Base-by-base conservation (phyloP, 30 jellyfish, hydroid and myxozoan species). In the Haliclystus octoradiatus region DNA sequence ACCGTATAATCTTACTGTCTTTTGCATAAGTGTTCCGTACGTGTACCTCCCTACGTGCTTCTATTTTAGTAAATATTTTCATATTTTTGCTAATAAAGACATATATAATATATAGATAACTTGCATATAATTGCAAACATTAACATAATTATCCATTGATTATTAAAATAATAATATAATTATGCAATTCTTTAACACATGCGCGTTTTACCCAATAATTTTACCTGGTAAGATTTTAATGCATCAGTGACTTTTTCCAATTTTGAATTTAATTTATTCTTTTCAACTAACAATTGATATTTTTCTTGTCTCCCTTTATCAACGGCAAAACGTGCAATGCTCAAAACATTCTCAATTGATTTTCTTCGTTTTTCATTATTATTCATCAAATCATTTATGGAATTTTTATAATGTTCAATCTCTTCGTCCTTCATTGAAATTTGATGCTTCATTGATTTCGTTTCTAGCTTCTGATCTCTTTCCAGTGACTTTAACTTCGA, bases 231-330 rank as follows among this genome's bases (percentile, higher is more conserved):
- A 5, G 94, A 75, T 60, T 88, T 88, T 70, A 83, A 49, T 65
- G 83, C 74, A 67, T 88, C 97, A 22, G 95, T 50, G 77, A 88
- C 49, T 47, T 80, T 88, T 51, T 88, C 97, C 28, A 88, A 89
- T 57, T 88, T 88, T 67, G 73, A 93, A 52, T 88, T 82, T 66
- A 80, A 65, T 32, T 88, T 88, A 67, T 88, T 88, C 53, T 88
- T 94, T 62, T 88, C 97, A 22, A 88, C 95, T 9, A 80, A 67
- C 83, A 88, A 70, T 66, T 77, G 27, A 49, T 82, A 82, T 32
- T 89, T 75, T 31, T 80, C 95, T 65, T 80, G 97, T 25, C 97
- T 70, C 52, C 79, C 97, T 32, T 82, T 77, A 26, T 88, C 97
- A 62, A 88, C 52, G 19, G 94, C 83, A 22, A 77, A 93, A 31